Conservation (phyloP, 1,140 invertebrate species). For the Drosophila dunni region DNA sequence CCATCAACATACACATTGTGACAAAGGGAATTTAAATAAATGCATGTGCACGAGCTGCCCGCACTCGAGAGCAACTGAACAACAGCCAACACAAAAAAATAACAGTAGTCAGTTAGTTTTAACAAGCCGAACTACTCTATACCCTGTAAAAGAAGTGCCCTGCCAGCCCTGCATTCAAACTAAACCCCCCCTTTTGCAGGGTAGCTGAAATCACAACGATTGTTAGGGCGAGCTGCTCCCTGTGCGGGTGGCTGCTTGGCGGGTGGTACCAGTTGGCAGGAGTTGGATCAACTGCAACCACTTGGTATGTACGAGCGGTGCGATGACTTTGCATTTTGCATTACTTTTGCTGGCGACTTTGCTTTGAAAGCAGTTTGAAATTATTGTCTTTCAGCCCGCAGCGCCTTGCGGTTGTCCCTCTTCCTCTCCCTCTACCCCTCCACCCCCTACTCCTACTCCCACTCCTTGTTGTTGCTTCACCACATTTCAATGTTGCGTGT, state of each 20-base stretch:
- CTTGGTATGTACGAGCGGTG: slow-evolving; percentile 31
- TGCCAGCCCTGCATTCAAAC: too few relatives aligned
- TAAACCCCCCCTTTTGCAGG: background rate
- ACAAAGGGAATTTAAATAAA: slow-evolving; percentile 78
- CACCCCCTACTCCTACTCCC: slow-evolving; percentile 10
- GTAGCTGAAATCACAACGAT: slow-evolving; percentile 40
- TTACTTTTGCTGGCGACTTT: slow-evolving; percentile 76
- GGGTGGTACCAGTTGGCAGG: background rate
- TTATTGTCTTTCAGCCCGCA: slow-evolving; percentile 61
- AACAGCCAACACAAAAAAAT: slow-evolving; percentile 31
- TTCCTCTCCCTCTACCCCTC: background rate
- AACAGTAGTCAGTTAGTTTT: background rate
- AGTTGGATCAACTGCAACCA: slow-evolving; percentile 32
- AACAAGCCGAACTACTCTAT: background rate
- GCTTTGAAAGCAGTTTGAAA: slow-evolving; percentile 77
- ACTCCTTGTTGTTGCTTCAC: slow-evolving; percentile 39
- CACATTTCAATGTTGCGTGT: slow-evolving; percentile 58
- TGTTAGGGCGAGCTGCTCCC: slow-evolving; percentile 10
- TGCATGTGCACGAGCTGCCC: slow-evolving; percentile 73
- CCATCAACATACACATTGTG: slow-evolving; percentile 36
- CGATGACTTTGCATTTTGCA: slow-evolving; percentile 81
- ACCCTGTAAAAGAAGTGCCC: too few relatives aligned
- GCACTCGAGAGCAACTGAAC: slow-evolving; percentile 54
- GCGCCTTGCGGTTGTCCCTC: slow-evolving; percentile 15
- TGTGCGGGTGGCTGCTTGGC: background rate